Conservation (phyloP, 2,797 vertebrate species). For the Decapterus maruadsi region DNA sequence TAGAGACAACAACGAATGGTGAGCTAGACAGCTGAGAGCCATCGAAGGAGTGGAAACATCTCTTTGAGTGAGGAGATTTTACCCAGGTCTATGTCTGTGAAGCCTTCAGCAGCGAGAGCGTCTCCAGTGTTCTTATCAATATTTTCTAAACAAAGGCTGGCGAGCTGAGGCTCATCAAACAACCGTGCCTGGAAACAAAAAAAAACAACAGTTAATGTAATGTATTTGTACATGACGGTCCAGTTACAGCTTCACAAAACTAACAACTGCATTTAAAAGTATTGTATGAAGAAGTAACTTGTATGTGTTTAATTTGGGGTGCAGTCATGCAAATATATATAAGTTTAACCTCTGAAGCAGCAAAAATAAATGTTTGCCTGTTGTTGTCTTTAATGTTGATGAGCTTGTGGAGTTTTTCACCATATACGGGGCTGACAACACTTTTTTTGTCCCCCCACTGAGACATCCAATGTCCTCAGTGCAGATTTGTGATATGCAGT, state of each 20-base stretch:
- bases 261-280: neutral
- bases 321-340: neutral
- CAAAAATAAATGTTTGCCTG: neutral
- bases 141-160: constrained; percentile 97
- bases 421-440: no score
- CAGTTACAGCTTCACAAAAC: neutral
- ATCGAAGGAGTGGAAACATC: neutral
- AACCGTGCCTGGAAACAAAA: constrained; percentile 89
- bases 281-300: neutral
- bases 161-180: constrained; percentile 97
- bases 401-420: no score
- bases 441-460: neutral
- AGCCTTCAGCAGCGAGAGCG: constrained; percentile 95
- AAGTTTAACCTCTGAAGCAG: neutral
- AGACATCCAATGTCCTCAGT: no score
- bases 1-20: neutral
- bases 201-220: neutral
- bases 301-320: neutral
- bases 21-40: neutral
- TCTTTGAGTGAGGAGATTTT: constrained; percentile 18
- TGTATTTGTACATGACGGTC: neutral
- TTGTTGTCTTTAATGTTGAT: neutral
- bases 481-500: neutral
- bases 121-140: constrained; percentile 98
- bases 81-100: constrained; percentile 98